Evolutionary conservation across 2,797 vertebrate species (phyloP).

Genomic region (Rhadinocentrus ornatus): DNA sequence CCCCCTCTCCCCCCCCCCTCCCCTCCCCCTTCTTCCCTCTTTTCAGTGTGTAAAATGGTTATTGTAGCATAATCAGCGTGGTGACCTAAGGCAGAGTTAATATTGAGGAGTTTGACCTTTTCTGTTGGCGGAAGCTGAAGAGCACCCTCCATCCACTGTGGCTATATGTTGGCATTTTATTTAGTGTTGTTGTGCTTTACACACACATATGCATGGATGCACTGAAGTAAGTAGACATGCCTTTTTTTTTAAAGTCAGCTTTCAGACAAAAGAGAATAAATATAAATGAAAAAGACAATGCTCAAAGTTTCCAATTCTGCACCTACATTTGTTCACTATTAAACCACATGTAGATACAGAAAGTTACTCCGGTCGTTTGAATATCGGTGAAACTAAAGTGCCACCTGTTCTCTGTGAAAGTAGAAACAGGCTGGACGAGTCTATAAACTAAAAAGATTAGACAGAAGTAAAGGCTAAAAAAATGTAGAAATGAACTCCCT

Average conservation of each 20-base stretch:
- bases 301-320: background rate
- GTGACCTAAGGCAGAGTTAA: slow-evolving; percentile 74
- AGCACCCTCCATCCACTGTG: slow-evolving; percentile 52
- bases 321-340: slow-evolving; percentile 4
- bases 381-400: background rate
- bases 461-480: slow-evolving; percentile 9
- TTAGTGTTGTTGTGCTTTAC: slow-evolving; percentile 21
- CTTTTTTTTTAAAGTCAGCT: slow-evolving; percentile 9
- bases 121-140: slow-evolving; percentile 66
- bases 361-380: slow-evolving; percentile 3
- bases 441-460: slow-evolving; percentile 26
- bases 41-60: slow-evolving; percentile 76
- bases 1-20: no score
- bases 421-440: slow-evolving; percentile 32
- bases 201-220: background rate
- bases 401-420: slow-evolving; percentile 22
- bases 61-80: slow-evolving; percentile 78
- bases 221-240: background rate
- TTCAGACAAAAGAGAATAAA: slow-evolving; percentile 17
- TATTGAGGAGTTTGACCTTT: slow-evolving; percentile 81
- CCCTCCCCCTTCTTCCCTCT: no score
- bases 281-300: background rate
- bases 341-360: background rate
- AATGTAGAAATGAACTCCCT: slow-evolving; percentile 16
- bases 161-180: slow-evolving; percentile 61